phyloP scores from a whole-genome alignment of 2,888 invertebrate genomes.

The Cremastinae sp. region DNA sequence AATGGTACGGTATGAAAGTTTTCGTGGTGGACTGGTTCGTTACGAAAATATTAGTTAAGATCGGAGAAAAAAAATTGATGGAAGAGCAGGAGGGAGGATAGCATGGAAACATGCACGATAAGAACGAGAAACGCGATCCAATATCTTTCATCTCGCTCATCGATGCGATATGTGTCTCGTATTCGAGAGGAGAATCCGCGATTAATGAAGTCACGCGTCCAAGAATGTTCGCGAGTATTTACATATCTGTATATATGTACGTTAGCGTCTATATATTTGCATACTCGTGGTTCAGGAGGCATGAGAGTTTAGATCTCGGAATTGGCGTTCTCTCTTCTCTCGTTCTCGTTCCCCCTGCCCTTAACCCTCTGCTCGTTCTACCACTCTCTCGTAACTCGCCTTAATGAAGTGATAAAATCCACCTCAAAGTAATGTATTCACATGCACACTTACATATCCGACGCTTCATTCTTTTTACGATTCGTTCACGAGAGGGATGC shows the following conservation, averaged over 20 bases:
- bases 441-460: background rate
- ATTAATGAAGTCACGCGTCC: slow-evolving; percentile 60
- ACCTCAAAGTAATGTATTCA: slow-evolving; percentile 41
- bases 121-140: background rate
- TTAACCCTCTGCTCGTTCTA: background rate
- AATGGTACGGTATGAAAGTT: too few species aligned
- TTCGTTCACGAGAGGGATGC: slow-evolving; percentile 17
- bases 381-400: slow-evolving; percentile 43
- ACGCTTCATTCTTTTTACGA: slow-evolving; percentile 52
- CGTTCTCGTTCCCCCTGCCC: background rate
- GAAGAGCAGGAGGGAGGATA: slow-evolving; percentile 7
- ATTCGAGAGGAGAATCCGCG: slow-evolving; percentile 37
- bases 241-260: slow-evolving; percentile 10
- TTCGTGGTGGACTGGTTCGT: too few species aligned
- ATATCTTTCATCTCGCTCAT: slow-evolving; percentile 6
- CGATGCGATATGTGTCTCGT: slow-evolving; percentile 29
- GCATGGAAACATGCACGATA: slow-evolving; percentile 8
- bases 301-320: slow-evolving; percentile 37
- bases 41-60: slow-evolving; percentile 5
- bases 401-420: slow-evolving; percentile 57
- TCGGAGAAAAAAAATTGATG: background rate
- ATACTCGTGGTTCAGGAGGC: slow-evolving; percentile 40
- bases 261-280: slow-evolving; percentile 45
- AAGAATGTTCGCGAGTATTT: slow-evolving; percentile 36
- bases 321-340: slow-evolving; percentile 26